Percentiles rank a stretch among this genome's conserved stretches.
phyloP scores from a whole-genome alignment of 2,113 vertebrate genomes.

The Mesocricetus auratus region DNA sequence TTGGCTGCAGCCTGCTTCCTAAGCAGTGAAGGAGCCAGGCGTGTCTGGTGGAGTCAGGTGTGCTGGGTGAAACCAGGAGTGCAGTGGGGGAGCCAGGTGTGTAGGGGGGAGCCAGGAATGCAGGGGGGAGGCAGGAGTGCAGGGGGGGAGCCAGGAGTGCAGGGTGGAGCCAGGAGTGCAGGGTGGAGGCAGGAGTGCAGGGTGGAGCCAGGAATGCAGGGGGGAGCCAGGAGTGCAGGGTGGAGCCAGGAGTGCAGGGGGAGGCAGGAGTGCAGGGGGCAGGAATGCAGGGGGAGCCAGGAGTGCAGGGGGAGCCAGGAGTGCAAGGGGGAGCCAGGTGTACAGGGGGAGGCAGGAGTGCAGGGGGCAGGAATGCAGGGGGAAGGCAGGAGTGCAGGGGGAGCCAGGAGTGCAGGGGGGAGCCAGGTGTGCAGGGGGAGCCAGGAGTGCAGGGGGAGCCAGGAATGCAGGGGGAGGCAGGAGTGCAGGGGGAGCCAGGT shows the following conservation, averaged over 20 bases:
- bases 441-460: background rate
- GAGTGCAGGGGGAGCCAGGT: background rate
- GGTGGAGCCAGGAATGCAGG: background rate
- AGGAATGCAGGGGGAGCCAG: too few relatives aligned
- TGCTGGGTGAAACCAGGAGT: background rate
- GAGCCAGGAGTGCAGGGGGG: background rate
- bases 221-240: background rate
- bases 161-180: background rate
- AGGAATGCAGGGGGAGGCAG: background rate
- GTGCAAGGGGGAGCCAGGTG: background rate
- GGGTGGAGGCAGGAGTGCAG: background rate
- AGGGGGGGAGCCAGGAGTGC: too few relatives aligned
- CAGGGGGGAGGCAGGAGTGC: background rate
- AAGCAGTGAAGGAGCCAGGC: background rate
- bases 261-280: too few relatives aligned
- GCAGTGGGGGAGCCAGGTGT: background rate
- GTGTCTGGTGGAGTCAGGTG: background rate
- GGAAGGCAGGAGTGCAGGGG: background rate
- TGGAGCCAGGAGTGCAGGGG: too few relatives aligned
- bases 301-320: background rate
- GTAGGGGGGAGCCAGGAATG: background rate
- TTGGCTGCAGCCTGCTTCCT: background rate
- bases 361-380: too few relatives aligned
- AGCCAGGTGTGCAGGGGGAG: background rate
- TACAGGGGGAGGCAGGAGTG: background rate